A percentile compares a stretch with the other conserved stretches of the same genome.
Conservation (phyloP, 2,888 invertebrate genomes). For the Agonopterix alstromeriana region DNA sequence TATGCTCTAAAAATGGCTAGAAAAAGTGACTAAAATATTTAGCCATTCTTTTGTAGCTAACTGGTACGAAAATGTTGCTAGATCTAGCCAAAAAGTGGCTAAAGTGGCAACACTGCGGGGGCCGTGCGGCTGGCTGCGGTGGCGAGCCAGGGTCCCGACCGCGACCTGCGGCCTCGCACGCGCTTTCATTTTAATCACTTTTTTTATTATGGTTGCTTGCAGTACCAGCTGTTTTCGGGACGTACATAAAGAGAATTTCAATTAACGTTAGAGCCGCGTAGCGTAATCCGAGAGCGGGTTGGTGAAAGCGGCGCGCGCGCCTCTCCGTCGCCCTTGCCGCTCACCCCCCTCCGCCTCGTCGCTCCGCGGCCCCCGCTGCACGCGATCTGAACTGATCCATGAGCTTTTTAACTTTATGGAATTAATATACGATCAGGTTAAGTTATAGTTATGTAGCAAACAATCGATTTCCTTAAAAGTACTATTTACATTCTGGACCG, state of each 20-base stretch:
- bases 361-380: conserved; percentile 20
- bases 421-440: no score
- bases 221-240: conserved; percentile 82
- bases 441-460: no score
- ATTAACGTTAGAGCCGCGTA: conserved; percentile 50
- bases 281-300: conserved; percentile 38
- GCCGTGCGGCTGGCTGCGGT: conserved; percentile 26
- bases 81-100: no score
- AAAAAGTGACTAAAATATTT: no score
- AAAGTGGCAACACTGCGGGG: no score
- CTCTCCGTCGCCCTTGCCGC: conserved; percentile 1
- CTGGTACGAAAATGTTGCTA: no score
- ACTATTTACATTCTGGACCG: no score
- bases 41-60: no score
- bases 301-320: conserved; percentile 25
- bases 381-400: conserved; percentile 27
- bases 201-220: conserved; percentile 74
- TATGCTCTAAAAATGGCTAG: no score
- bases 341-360: conserved; percentile 15
- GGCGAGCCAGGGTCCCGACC: conserved; percentile 12
- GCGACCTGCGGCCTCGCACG: conserved; percentile 30
- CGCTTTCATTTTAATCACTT: conserved; percentile 47
- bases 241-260: conserved; percentile 71
- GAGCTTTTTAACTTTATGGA: conserved; percentile 19
- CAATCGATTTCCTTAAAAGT: no score